A percentile compares a stretch with the other conserved stretches of the same genome.
phyloP scores from a whole-genome alignment of 2,888 invertebrate species.

The Sinotaia quadrata region DNA sequence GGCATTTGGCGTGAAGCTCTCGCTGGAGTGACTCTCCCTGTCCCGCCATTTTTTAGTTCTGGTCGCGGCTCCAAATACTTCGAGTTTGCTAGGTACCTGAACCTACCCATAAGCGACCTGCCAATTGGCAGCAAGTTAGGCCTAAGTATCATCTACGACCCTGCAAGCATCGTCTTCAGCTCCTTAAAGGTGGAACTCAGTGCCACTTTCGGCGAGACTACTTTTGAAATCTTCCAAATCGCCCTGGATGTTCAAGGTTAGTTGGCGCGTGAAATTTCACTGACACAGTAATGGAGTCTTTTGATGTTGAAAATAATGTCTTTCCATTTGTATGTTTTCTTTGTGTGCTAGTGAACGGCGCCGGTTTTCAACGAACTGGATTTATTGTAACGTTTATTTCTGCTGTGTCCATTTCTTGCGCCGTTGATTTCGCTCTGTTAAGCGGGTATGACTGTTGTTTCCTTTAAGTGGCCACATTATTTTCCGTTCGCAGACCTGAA shows the following conservation, averaged over 20 bases:
- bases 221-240: conserved; percentile 6
- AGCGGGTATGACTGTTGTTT: too few relatives aligned
- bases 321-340: too few relatives aligned
- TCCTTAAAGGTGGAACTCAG: conserved; percentile 1
- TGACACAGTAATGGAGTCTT: too few relatives aligned
- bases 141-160: conserved; percentile 9
- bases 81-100: conserved; percentile 12
- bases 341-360: too few relatives aligned
- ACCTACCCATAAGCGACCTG: background rate
- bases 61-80: conserved; percentile 18
- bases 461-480: too few relatives aligned
- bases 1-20: background rate
- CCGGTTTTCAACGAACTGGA: too few relatives aligned
- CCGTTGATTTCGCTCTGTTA: too few relatives aligned
- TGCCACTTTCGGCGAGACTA: conserved; percentile 1
- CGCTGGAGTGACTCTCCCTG: background rate
- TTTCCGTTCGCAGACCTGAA: too few relatives aligned
- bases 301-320: too few relatives aligned
- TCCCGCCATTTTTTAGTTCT: too few relatives aligned
- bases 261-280: background rate
- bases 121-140: conserved; percentile 11
- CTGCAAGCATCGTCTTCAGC: conserved; percentile 10
- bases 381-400: too few relatives aligned
- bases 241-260: conserved; percentile 14
- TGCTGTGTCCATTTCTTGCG: too few relatives aligned